Conservation (phyloP, 2,113 vertebrate genomes). For the Tonatia bakeri region DNA sequence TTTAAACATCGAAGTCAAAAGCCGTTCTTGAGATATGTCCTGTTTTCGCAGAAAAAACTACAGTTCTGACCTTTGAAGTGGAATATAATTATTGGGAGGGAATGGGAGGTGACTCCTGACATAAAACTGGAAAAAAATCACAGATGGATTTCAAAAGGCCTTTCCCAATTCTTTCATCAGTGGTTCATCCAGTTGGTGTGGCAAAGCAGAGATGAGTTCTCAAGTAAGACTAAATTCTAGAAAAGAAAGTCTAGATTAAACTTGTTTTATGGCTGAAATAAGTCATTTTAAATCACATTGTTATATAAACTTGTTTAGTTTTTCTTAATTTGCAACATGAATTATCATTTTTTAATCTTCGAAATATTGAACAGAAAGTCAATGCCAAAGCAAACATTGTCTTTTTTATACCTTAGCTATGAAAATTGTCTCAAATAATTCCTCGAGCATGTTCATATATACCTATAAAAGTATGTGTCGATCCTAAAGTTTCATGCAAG, state of each 20-base stretch:
- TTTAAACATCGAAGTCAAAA: not conserved
- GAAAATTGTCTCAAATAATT: slow-evolving; percentile 11
- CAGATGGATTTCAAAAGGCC: not conserved
- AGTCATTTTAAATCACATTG: slow-evolving; percentile 57
- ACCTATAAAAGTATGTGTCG: not conserved
- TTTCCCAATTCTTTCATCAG: not conserved
- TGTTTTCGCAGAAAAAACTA: not conserved
- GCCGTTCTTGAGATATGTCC: not conserved
- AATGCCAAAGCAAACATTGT: slow-evolving; percentile 29
- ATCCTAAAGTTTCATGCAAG: not conserved
- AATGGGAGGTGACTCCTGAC: not conserved
- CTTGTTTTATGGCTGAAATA: slow-evolving; percentile 61
- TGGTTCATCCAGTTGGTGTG: not conserved
- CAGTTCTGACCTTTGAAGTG: not conserved
- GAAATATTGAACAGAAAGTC: slow-evolving; percentile 45
- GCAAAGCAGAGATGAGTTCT: not conserved
- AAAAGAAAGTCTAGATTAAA: slow-evolving; percentile 5
- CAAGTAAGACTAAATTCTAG: slow-evolving; percentile 20
- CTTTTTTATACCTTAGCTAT: not conserved
- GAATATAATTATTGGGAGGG: not conserved
- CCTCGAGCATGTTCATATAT: not conserved
- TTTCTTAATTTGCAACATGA: slow-evolving; percentile 50
- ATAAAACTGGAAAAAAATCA: not conserved
- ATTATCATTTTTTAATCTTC: slow-evolving; percentile 53
- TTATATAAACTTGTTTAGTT: slow-evolving; percentile 51